phyloP scores from a whole-genome alignment of 2,888 invertebrate species.

The Hedya salicella region DNA sequence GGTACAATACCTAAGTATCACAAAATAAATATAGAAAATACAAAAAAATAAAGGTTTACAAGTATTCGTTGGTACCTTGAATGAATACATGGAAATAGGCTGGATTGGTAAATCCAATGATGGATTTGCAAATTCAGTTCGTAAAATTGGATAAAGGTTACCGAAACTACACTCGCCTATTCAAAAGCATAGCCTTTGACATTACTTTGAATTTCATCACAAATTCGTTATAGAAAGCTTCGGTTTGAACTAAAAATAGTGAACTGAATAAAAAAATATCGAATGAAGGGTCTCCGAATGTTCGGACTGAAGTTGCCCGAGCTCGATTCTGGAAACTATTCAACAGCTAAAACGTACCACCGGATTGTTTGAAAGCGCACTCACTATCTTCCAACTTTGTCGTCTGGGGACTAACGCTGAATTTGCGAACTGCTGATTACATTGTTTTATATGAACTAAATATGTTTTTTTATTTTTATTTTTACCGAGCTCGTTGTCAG shows the following conservation, averaged over 20 bases:
- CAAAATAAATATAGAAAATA: no score
- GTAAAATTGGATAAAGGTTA: no score
- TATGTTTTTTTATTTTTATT: slow-evolving; percentile 1
- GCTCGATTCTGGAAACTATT: slow-evolving; percentile 14
- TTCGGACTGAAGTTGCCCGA: neutral
- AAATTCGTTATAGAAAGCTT: neutral
- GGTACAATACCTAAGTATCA: no score
- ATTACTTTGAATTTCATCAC: neutral
- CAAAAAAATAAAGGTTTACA: no score
- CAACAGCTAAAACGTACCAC: slow-evolving; percentile 4
- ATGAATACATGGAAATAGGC: no score
- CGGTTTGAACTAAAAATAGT: slow-evolving; percentile 10
- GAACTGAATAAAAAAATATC: slow-evolving; percentile 18
- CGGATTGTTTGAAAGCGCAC: slow-evolving; percentile 6
- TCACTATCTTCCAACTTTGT: slow-evolving; percentile 19
- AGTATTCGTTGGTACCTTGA: no score
- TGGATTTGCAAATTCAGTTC: no score
- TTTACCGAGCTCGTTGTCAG: slow-evolving; percentile 17
- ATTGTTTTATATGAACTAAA: slow-evolving; percentile 20
- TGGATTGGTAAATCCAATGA: no score
- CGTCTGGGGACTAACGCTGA: slow-evolving; percentile 17
- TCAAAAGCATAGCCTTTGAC: neutral
- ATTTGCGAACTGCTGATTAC: slow-evolving; percentile 19
- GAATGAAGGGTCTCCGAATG: slow-evolving; percentile 5
- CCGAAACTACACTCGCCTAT: neutral